Evolutionary conservation across 2,797 vertebrate species (phyloP), one percentile per base, ranked within the genome.

Genomic region (Paguma larvata): DNA sequence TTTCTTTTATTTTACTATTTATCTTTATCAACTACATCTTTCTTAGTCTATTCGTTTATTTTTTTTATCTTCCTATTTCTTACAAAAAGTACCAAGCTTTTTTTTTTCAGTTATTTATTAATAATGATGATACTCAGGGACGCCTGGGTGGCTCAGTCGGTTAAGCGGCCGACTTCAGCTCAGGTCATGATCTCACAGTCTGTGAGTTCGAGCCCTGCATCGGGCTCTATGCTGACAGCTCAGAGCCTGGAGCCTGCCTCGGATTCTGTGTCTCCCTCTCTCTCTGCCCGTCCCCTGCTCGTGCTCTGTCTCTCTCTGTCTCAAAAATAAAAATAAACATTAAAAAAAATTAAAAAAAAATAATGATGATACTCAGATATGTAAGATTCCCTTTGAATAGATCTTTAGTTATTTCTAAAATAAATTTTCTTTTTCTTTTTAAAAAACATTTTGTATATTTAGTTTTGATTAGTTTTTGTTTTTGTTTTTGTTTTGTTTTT

Each of bases 381-480:
- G 34, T 46, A 59, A n/a, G 9, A 95, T 80, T 86, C 83, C 46
- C 6, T 72, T 34, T 59, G 73, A 95, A 41, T 89, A n/a, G 59
- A 95, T 46, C 27, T 78, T 83, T 27, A 73, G 38, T 9, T 72
- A 4, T 91, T 94, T 79, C 16, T 67, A 41, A 91, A 16, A 84
- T 6, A 91, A 72, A 46, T 41, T 59, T 59, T 59, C 10, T 70
- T 68, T n/a, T 48, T n/a, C 25, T 41, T 89, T 84, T 75, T 68
- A 11, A 27, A 41, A 87, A n/a, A 79, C 11, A 30, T 63, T 82
- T 92, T 94, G 6, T 75, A 70, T 34, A 65, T 94, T 96, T 83
- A 86, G 6, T 85, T 96, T 80, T 59, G 44, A 30, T 63, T 79
- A 65, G 4, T 77, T 83, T 27, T 75, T 38, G 38, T 38, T 38